Conservation (phyloP, 2,113 vertebrate species). For the Alligator sinensis region DNA sequence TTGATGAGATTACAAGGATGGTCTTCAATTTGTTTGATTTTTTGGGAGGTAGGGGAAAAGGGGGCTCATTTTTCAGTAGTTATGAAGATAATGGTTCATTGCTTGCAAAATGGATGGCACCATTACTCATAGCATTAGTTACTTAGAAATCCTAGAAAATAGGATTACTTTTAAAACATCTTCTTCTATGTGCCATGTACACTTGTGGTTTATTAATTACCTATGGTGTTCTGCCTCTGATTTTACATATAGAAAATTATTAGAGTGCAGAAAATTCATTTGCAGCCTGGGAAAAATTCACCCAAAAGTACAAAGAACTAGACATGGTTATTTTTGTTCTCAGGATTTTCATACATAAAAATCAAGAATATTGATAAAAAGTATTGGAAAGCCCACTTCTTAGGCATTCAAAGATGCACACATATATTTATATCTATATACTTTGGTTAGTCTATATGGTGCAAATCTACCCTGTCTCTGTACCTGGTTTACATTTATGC, state of each 20-base stretch:
- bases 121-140: background rate
- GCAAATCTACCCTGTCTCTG: background rate
- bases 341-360: background rate
- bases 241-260: conserved; percentile 3
- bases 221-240: background rate
- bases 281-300: background rate
- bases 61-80: background rate
- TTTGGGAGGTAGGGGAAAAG: background rate
- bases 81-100: background rate
- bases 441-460: background rate
- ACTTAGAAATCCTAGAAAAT: too few relatives aligned
- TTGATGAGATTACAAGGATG: background rate
- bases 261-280: background rate
- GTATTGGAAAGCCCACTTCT: background rate
- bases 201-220: conserved; percentile 8
- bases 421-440: background rate
- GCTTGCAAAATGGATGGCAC: background rate
- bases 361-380: background rate
- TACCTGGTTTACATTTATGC: background rate
- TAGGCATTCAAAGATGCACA: background rate
- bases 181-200: background rate
- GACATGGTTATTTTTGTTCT: background rate
- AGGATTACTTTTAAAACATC: background rate
- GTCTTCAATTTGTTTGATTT: background rate
- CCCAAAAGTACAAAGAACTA: background rate